Evolutionary conservation across 2,888 invertebrate species (phyloP), one percentile per base, ranked within the genome.

Genomic region (Drosophila rubida): DNA sequence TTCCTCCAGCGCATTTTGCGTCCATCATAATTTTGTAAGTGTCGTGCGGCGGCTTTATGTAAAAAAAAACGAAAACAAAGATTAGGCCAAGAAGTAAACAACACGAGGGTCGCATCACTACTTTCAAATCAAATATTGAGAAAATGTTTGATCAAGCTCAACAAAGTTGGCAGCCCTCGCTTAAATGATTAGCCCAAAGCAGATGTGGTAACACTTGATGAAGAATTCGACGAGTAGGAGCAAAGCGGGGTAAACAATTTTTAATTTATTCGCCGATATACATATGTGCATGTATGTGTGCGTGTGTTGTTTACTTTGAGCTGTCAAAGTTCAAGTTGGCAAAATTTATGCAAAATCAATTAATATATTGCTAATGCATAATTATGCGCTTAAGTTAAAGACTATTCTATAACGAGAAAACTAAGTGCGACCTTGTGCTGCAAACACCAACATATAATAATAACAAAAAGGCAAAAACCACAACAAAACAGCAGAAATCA

Each of bases 11-110:
- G 27, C 30, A 51, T 16, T 48, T 13, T 51, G 48, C 58, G 60
- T 75, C 46, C 54, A 69, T 63, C 55, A 57, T 57, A 49, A 49
- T 75, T 69, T 63, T 59, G 63, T 63, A 63, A 72, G 42, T 41
- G 63, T 58, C 53, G 75, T 25, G 30, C 49, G 62, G 69, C 32
- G 41, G 35, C 61, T 57, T 69, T 63, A 22, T 64, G 27, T 69
- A 59, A 55, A 75, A 50, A n/a, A 32, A 32, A 5, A 32, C n/a
- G 11, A 32, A 27, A 27, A 27, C 27, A 54, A 53, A 70, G 75
- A 73, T 75, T 64, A 75, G 59, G 7, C 41, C 45, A 42, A 46
- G 70, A 54, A 53, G 23, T 37, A 54, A 58, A 49, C 30, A 44
- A 37, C n/a, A 4, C 49, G 71, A 66, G 66, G 55, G 61, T 13